phyloP scores from a whole-genome alignment of 1,140 invertebrate genomes.

The Sarcophaga peregrina region DNA sequence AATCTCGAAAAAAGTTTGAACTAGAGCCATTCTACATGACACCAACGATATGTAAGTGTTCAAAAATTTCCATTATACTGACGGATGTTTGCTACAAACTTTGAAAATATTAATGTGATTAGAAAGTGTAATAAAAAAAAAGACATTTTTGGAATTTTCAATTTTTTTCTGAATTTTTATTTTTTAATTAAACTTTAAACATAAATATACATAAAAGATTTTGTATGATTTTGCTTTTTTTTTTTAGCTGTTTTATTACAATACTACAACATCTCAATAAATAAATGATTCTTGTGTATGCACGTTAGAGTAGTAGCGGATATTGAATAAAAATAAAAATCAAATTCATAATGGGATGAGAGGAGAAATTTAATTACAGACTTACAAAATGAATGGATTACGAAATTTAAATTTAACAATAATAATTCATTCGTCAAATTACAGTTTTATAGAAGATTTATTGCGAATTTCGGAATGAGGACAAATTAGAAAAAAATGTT shows the following conservation, averaged over 20 bases:
- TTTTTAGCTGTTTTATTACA: not conserved
- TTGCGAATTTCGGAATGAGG: not conserved
- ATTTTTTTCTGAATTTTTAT: not conserved
- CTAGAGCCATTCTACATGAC: no score
- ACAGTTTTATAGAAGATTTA: not conserved
- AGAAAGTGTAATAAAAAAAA: no score
- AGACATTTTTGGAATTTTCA: no score
- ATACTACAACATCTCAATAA: conserved; percentile 13
- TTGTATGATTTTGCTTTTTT: not conserved
- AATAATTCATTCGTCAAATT: not conserved
- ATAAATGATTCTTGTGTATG: not conserved
- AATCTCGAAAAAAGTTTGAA: no score
- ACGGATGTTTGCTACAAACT: no score
- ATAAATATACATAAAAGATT: conserved; percentile 11
- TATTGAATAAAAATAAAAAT: not conserved
- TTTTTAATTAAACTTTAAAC: conserved; percentile 1
- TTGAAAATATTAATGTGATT: no score
- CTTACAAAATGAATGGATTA: no score
- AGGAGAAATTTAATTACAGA: not conserved
- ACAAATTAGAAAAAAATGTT: not conserved
- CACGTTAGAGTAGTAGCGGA: not conserved
- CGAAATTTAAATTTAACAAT: not conserved
- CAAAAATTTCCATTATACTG: no score
- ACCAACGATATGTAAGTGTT: no score
- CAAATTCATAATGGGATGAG: not conserved